Evolutionary conservation across 1,140 invertebrate species (phyloP), one percentile per base, ranked within the genome.

Genomic region (Nomia melanderi): DNA sequence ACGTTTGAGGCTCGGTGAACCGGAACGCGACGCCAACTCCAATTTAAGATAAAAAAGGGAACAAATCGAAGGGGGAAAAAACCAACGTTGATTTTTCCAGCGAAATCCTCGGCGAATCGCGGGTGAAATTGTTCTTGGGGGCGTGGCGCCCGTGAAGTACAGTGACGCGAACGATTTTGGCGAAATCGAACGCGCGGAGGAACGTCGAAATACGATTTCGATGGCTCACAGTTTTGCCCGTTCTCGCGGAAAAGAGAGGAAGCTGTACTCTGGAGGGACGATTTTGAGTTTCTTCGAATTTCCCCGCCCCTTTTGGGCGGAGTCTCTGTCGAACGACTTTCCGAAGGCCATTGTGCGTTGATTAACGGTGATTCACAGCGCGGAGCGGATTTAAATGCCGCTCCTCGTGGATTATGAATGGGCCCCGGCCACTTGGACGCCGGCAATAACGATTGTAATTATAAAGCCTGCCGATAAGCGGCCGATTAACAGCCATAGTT

Each of bases 371-470:
- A 73, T 73, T 65, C 63, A 54, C 20, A 64, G n/a, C 25, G 23
- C 17, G 8, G 20, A 6, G 23, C 5, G n/a, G 20, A 60, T 60
- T 36, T 60, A 60, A 60, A 23, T 36, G 20, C 5, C 20, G 47
- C 53, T 64, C 41, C n/a, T 72, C 36, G 63, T 73, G 25, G 47
- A 73, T 73, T 73, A 65, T 36, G 33, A 54, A 39, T n/a, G 71
- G 69, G n/a, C 14, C n/a, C 17, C 2, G 31, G 20, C 60, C 44
- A 73, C 31, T 64, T 73, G 23, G 31, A 31, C 25, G 59, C 7
- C 60, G 20, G 17, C 54, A 47, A 64, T 65, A 65, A 65, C 33
- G 33, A 39, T 65, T 65, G 47, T 29, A 54, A 73, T 73, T 73
- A 54, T 54, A 60, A 63, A 65, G 29, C 70, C 31, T 1, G 41